Conservation (phyloP, 2,797 vertebrate species). For the Tamandua tetradactyla region DNA sequence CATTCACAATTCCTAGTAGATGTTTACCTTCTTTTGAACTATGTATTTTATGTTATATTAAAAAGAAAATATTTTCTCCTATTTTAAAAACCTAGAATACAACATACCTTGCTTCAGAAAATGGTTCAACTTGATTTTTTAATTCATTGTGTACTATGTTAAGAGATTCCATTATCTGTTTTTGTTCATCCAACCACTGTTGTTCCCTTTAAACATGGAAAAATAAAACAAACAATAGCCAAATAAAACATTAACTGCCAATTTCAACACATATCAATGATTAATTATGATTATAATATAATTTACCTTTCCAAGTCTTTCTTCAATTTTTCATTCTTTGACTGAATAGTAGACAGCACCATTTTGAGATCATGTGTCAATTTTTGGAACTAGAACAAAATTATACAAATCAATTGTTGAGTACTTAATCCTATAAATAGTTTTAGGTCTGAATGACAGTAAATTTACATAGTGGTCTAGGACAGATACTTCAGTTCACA, state of each 20-base stretch:
- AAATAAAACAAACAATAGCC: slow-evolving; percentile 51
- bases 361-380: slow-evolving; percentile 90
- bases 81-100: slow-evolving; percentile 44
- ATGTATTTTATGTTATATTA: slow-evolving; percentile 18
- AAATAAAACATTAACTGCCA: slow-evolving; percentile 55
- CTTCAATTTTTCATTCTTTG: slow-evolving; percentile 88
- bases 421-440: slow-evolving; percentile 24
- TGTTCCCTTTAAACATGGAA: slow-evolving; percentile 83
- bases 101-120: slow-evolving; percentile 80
- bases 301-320: slow-evolving; percentile 89
- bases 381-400: slow-evolving; percentile 89
- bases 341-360: slow-evolving; percentile 84
- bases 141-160: slow-evolving; percentile 49
- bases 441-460: neutral
- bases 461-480: slow-evolving; percentile 44
- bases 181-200: slow-evolving; percentile 83
- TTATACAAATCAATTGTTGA: slow-evolving; percentile 62
- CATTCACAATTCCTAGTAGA: neutral
- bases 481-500: neutral
- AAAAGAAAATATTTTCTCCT: slow-evolving; percentile 28
- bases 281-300: slow-evolving; percentile 33
- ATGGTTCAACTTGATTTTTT: neutral
- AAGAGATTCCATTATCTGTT: slow-evolving; percentile 72
- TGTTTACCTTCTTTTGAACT: neutral
- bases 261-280: neutral